Conservation (phyloP, 1,140 invertebrate genomes). For the Riptortus pedestris region DNA sequence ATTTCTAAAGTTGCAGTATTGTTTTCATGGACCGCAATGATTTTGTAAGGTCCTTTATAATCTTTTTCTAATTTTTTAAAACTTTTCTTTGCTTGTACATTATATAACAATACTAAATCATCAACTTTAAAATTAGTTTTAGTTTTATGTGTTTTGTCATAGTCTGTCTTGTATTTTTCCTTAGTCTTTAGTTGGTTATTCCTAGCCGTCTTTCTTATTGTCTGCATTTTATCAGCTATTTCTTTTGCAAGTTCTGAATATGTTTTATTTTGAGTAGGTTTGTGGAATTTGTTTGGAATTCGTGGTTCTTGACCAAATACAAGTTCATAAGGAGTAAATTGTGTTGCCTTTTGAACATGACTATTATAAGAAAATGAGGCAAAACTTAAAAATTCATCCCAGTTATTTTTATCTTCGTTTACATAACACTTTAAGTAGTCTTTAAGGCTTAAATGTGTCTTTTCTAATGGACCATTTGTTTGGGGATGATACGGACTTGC, state of each 20-base stretch:
- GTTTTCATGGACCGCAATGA: too few species aligned
- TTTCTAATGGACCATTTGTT: background rate
- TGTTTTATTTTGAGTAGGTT: background rate
- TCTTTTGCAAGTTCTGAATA: background rate
- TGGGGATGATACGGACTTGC: too few species aligned
- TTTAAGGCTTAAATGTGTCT: slow-evolving; percentile 3
- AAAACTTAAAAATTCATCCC: slow-evolving; percentile 10
- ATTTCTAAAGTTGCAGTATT: background rate
- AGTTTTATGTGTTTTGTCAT: background rate
- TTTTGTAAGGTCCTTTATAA: too few species aligned
- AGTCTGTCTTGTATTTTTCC: background rate
- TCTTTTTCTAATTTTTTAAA: too few species aligned
- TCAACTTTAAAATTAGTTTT: too few species aligned
- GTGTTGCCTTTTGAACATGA: background rate
- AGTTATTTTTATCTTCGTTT: too few species aligned
- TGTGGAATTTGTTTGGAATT: too few species aligned
- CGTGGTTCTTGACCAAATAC: background rate
- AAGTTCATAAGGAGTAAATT: background rate
- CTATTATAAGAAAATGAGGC: too few species aligned
- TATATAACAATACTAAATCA: too few species aligned
- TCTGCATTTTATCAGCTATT: background rate
- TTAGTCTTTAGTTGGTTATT: too few species aligned
- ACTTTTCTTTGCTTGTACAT: too few species aligned
- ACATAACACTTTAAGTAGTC: background rate
- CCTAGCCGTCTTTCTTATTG: background rate